Percentiles rank a stretch among this genome's conserved stretches.
Conservation (phyloP, 2,797 vertebrate species). For the Hemitrygon akajei region DNA sequence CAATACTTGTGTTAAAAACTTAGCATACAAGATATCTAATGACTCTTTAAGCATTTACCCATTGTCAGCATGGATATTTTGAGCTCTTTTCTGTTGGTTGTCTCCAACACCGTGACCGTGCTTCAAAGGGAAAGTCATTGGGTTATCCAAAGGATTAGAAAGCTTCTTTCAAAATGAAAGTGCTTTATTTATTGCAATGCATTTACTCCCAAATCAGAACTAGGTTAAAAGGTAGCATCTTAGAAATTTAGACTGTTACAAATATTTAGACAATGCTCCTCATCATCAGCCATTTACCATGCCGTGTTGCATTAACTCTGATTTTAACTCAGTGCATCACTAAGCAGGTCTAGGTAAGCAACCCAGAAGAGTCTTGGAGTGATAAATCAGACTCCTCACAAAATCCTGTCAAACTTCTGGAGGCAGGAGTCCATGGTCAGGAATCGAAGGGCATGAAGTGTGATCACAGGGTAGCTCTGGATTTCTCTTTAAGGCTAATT, state of each 20-base stretch:
- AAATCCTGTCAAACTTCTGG: not conserved
- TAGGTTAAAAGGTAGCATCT: not conserved
- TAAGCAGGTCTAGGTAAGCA: too few species aligned
- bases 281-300: not conserved
- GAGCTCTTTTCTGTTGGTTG: not conserved
- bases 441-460: not conserved
- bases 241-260: not conserved
- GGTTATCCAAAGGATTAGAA: not conserved
- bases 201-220: not conserved
- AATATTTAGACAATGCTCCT: not conserved
- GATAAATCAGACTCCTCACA: not conserved
- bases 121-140: not conserved
- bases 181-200: not conserved
- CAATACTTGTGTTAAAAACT: not conserved
- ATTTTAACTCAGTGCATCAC: not conserved
- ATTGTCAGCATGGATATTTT: not conserved
- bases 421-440: not conserved
- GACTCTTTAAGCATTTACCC: not conserved
- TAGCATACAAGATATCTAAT: too few species aligned
- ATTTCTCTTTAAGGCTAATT: not conserved
- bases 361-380: not conserved
- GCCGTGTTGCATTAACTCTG: not conserved
- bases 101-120: not conserved
- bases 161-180: not conserved
- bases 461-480: not conserved